Percentiles rank a stretch among this genome's conserved stretches.
These are phyloP conservation scores for Nasonia oneida DNA, from an alignment of 2,888 invertebrate genomes.

Conservation along the genomic window DNA sequence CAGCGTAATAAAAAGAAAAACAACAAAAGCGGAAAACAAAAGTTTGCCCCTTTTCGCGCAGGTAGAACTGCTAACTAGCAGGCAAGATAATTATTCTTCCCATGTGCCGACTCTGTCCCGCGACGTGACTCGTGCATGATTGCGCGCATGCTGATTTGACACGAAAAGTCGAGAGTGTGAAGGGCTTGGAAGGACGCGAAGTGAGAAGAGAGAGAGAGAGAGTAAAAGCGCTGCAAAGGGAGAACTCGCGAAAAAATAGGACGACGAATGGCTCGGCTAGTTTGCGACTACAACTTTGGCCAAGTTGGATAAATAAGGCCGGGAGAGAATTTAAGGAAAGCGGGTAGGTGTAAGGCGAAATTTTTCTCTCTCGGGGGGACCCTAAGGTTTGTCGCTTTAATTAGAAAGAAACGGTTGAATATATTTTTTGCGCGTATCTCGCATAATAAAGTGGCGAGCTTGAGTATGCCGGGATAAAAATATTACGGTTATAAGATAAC, in stretches of 20 bases:
- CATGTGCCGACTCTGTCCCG: background rate
- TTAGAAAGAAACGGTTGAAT: background rate
- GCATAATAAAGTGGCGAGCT: too few relatives aligned
- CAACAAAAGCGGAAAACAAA: background rate
- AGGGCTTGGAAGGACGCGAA: conserved; percentile 11
- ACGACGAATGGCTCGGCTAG: background rate
- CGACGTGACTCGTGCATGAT: conserved; percentile 53
- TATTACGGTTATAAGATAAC: background rate
- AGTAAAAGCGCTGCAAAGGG: background rate
- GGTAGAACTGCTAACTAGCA: conserved; percentile 40
- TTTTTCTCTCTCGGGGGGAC: background rate
- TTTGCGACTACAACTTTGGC: background rate
- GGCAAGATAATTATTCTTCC: conserved; percentile 47
- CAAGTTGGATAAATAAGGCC: background rate
- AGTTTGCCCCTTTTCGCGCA: background rate
- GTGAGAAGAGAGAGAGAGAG: background rate
- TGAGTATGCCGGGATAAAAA: background rate
- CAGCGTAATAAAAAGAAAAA: too few relatives aligned
- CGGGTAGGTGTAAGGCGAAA: background rate
- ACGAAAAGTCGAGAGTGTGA: conserved; percentile 10
- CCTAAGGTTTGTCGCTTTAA: background rate
- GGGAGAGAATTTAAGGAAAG: background rate
- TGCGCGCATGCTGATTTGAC: conserved; percentile 56
- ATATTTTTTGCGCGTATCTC: too few relatives aligned
- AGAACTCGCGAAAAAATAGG: background rate